Evolutionary conservation across 2,888 invertebrate species (phyloP).

Genomic region (Xanthorhoe designata): DNA sequence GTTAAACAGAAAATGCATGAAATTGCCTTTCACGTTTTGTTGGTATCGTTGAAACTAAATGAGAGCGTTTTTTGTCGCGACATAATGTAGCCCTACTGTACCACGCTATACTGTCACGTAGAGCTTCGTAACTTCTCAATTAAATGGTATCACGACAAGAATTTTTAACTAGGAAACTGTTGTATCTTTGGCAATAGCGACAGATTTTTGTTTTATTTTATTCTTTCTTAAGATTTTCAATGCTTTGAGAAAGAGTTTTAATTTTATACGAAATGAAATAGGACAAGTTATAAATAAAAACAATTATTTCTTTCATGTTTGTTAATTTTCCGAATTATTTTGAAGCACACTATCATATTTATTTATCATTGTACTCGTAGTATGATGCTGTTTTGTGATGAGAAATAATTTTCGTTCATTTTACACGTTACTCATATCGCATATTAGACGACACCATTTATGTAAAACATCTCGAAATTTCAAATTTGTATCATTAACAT

Average conservation of each 20-base stretch:
- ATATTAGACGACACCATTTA: conserved; percentile 52
- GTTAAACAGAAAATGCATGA: conserved; percentile 80
- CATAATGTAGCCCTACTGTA: conserved; percentile 54
- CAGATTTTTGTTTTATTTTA: too few relatives aligned
- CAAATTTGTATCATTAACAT: conserved; percentile 80
- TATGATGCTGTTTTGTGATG: not conserved
- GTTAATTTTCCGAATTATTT: too few relatives aligned
- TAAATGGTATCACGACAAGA: conserved; percentile 47
- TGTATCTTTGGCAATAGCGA: conserved; percentile 33
- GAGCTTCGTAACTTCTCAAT: conserved; percentile 60
- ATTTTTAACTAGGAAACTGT: conserved; percentile 41
- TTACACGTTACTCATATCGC: conserved; percentile 37
- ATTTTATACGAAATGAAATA: not conserved
- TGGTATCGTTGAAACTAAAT: conserved; percentile 75
- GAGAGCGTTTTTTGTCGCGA: conserved; percentile 76
- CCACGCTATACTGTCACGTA: conserved; percentile 60
- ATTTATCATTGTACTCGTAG: not conserved
- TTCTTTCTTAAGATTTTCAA: conserved; percentile 34
- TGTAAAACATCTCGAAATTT: conserved; percentile 64
- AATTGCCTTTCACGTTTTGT: conserved; percentile 83
- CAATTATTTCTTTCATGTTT: too few relatives aligned
- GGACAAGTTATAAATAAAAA: too few relatives aligned
- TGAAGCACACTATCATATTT: not conserved
- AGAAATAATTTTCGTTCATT: conserved; percentile 21
- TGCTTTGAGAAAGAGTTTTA: not conserved